Evolutionary conservation across 2,888 invertebrate genomes (phyloP).

Genomic region (Psococerastis gibbosa): DNA sequence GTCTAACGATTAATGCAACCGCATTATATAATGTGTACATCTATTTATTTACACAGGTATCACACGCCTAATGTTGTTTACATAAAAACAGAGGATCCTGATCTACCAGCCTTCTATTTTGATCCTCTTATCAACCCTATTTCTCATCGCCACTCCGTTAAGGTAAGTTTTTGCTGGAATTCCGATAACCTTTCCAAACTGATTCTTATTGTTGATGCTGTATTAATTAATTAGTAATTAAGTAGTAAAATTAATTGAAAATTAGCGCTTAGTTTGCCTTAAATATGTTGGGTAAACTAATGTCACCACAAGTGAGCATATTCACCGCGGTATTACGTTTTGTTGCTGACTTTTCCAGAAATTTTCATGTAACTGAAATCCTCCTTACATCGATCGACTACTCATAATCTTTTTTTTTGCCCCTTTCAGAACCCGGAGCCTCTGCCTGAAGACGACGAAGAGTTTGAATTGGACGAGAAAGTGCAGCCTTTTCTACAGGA

Average conservation of each 20-base stretch:
- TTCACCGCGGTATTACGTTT: background rate
- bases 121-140: slow-evolving; percentile 99
- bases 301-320: slow-evolving; percentile 12
- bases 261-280: no score
- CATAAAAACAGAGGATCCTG: slow-evolving; percentile 99
- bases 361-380: slow-evolving; percentile 7
- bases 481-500: slow-evolving; percentile 87
- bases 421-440: slow-evolving; percentile 47
- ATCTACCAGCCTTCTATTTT: slow-evolving; percentile 98
- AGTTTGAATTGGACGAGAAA: slow-evolving; percentile 77
- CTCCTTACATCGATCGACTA: slow-evolving; percentile 7
- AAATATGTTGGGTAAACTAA: no score
- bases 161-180: no score
- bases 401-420: slow-evolving; percentile 5
- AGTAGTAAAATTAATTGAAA: no score
- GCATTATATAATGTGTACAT: no score
- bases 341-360: no score
- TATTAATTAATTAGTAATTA: no score
- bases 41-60: slow-evolving; percentile 63
- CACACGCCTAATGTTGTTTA: slow-evolving; percentile 98
- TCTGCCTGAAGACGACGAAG: slow-evolving; percentile 82
- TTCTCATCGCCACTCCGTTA: slow-evolving; percentile 78
- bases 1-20: no score
- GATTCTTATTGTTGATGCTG: no score
- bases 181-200: no score